Conservation (phyloP, 2,888 invertebrate species). For the Thymelicus acteon region DNA sequence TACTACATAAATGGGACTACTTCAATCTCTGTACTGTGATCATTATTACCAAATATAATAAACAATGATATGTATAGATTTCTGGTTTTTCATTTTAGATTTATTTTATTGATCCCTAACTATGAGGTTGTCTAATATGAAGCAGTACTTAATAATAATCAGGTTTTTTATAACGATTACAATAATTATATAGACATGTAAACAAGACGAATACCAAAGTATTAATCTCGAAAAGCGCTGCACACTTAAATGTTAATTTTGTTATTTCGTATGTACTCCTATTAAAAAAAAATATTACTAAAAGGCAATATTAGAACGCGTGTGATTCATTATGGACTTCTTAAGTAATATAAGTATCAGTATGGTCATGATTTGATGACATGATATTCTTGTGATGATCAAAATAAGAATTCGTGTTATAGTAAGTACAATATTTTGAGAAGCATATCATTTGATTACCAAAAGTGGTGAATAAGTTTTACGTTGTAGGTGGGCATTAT, state of each 20-base stretch:
- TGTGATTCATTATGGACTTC: neutral
- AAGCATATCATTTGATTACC: neutral
- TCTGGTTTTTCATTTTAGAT: slow-evolving; percentile 26
- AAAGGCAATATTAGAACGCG: no score
- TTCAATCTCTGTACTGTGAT: slow-evolving; percentile 48
- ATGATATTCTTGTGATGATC: slow-evolving; percentile 53
- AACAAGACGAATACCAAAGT: no score
- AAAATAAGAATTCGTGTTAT: slow-evolving; percentile 71
- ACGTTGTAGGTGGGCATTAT: slow-evolving; percentile 75
- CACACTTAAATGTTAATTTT: no score
- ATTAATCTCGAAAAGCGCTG: no score
- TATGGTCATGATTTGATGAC: slow-evolving; percentile 7
- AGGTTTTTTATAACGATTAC: no score
- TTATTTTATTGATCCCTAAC: neutral
- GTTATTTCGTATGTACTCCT: no score
- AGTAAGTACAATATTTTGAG: slow-evolving; percentile 55
- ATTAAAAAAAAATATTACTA: no score
- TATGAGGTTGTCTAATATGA: no score
- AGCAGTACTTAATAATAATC: no score
- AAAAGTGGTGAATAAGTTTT: neutral
- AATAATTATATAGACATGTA: no score
- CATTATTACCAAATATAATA: slow-evolving; percentile 49
- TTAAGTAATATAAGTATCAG: slow-evolving; percentile 8
- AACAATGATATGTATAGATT: slow-evolving; percentile 35
- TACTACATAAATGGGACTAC: slow-evolving; percentile 9